A percentile compares a stretch with the other conserved stretches of the same genome.
Conservation (phyloP, 2,113 vertebrate genomes). For the Bungarus multicinctus region DNA sequence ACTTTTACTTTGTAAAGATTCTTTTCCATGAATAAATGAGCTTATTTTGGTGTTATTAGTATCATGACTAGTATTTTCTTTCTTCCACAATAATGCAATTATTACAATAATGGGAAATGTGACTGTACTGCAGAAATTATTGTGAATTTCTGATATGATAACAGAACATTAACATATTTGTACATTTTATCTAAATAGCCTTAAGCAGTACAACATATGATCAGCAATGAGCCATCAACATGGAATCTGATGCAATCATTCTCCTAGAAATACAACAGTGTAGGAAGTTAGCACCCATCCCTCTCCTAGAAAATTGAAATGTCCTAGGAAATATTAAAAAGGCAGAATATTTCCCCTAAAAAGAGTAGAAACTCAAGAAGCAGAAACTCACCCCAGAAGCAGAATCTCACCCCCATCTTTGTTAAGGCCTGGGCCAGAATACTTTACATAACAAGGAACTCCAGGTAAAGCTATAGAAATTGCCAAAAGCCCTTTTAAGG, state of each 20-base stretch:
- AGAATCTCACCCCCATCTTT: too few species aligned
- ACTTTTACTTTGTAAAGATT: neutral
- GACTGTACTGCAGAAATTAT: neutral
- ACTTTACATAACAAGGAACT: too few species aligned
- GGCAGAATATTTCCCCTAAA: too few species aligned
- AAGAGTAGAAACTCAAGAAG: too few species aligned
- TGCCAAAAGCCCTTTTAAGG: too few species aligned
- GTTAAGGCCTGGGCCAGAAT: too few species aligned
- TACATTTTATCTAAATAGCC: neutral
- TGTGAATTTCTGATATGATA: neutral
- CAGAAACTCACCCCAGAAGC: too few species aligned
- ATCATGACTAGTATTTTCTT: neutral
- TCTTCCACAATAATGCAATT: neutral
- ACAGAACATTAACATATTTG: neutral
- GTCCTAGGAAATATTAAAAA: too few species aligned
- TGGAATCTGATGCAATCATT: neutral
- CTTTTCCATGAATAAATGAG: neutral
- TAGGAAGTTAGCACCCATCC: too few species aligned
- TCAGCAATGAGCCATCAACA: neutral
- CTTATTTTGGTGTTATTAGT: neutral
- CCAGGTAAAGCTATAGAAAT: too few species aligned
- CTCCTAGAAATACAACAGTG: neutral
- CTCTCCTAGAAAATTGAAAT: too few species aligned
- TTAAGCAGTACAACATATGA: neutral
- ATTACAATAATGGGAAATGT: neutral